Evolutionary conservation across 2,797 vertebrate species (phyloP).

Genomic region (Buceros bicornis): DNA sequence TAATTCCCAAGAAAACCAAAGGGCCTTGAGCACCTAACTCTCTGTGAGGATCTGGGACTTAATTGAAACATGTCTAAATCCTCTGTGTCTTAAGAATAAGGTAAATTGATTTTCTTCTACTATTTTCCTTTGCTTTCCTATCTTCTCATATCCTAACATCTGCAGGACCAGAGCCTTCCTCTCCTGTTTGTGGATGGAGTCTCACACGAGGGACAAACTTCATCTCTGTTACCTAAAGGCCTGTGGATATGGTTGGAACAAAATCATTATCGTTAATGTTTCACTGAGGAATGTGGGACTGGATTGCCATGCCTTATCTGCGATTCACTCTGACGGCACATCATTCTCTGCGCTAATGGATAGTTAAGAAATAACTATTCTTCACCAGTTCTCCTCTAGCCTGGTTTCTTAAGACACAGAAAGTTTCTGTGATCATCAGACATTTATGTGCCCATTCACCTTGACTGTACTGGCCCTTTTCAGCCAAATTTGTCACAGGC

Average conservation of each 20-base stretch:
- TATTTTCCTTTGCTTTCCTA: neutral
- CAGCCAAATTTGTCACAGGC: neutral
- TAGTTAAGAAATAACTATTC: neutral
- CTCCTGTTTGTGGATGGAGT: neutral
- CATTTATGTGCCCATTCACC: neutral
- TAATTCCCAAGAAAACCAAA: neutral
- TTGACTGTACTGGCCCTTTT: neutral
- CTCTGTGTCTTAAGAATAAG: neutral
- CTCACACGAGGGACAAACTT: neutral
- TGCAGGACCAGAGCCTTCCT: neutral
- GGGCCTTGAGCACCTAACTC: neutral
- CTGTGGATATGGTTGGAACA: neutral
- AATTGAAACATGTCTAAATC: neutral
- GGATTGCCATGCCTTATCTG: neutral
- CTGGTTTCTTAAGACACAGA: neutral
- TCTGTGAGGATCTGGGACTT: neutral
- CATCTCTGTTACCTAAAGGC: neutral
- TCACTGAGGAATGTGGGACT: neutral
- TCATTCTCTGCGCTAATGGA: neutral
- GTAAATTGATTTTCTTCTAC: neutral
- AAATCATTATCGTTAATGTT: neutral
- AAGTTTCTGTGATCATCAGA: neutral
- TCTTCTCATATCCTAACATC: neutral
- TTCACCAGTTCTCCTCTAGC: neutral
- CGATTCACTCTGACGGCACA: neutral